Evolutionary conservation across 1,140 invertebrate genomes (phyloP).

Genomic region (Leptinotarsa texana): DNA sequence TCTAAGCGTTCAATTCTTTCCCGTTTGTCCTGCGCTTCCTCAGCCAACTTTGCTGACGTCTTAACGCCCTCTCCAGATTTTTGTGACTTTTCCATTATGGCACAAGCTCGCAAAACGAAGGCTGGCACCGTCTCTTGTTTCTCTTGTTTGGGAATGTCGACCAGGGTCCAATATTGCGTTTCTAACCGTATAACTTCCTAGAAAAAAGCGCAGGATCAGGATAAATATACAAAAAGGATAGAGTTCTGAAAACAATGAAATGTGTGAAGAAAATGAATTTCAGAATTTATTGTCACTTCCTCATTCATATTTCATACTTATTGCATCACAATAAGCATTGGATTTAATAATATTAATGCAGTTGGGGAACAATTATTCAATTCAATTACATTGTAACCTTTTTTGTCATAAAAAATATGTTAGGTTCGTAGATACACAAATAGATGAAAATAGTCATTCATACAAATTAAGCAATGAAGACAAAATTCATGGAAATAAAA

Average conservation of each 20-base stretch:
- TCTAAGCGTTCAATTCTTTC: conserved; percentile 84
- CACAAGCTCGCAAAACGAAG: conserved; percentile 86
- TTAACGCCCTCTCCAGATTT: conserved; percentile 87
- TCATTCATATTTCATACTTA: no score
- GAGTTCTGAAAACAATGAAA: neutral
- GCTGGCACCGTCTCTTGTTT: conserved; percentile 89
- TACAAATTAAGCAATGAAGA: no score
- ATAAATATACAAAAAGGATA: conserved; percentile 11
- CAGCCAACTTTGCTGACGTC: conserved; percentile 77
- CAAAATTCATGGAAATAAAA: no score
- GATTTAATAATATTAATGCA: no score
- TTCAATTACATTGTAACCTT: no score
- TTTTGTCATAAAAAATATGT: no score
- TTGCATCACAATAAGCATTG: no score
- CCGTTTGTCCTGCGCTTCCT: conserved; percentile 79
- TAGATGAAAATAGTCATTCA: no score
- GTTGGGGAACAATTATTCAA: no score
- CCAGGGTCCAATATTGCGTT: conserved; percentile 90
- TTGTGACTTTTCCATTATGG: conserved; percentile 89
- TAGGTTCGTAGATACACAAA: no score
- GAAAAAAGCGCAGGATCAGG: conserved; percentile 40
- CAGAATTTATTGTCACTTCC: neutral
- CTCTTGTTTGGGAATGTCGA: conserved; percentile 86
- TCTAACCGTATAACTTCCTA: conserved; percentile 90
- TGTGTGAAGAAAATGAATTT: neutral